Conservation (phyloP, 2,113 vertebrate genomes). For the Suricata suricatta region DNA sequence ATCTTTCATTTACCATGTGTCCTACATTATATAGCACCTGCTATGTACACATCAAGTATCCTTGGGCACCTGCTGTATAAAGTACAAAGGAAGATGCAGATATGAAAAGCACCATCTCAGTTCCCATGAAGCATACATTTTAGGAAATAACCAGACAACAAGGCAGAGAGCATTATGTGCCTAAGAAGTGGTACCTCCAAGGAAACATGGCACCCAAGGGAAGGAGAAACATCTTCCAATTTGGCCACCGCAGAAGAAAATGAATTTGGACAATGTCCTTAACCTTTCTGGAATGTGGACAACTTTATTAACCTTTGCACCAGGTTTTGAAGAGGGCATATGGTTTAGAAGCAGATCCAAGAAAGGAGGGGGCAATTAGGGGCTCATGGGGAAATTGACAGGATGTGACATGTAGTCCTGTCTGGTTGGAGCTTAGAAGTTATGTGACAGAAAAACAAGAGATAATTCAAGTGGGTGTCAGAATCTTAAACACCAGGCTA, state of each 20-base stretch:
- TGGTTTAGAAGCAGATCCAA: not conserved
- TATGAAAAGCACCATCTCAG: not conserved
- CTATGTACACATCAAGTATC: too few species aligned
- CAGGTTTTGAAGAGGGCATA: not conserved
- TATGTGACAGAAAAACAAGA: not conserved
- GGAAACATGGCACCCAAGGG: rapidly evolving
- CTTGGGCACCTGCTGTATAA: not conserved
- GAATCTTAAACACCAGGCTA: not conserved
- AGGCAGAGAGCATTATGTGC: not conserved
- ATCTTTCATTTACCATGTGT: too few species aligned
- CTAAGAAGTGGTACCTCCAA: not conserved
- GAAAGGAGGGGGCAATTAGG: not conserved
- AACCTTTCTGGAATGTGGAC: not conserved
- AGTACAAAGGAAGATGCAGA: not conserved
- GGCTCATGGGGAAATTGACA: not conserved
- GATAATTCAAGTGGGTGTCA: not conserved
- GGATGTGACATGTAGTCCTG: not conserved
- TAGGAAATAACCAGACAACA: not conserved
- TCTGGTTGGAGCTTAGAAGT: not conserved
- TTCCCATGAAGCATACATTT: not conserved
- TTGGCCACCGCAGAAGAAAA: not conserved
- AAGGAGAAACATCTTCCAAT: not conserved
- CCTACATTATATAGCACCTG: not conserved
- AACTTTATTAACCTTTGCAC: not conserved
- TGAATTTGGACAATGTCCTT: not conserved